Evolutionary conservation across 1,140 invertebrate species (phyloP).

Genomic region (Drosophila pandora): DNA sequence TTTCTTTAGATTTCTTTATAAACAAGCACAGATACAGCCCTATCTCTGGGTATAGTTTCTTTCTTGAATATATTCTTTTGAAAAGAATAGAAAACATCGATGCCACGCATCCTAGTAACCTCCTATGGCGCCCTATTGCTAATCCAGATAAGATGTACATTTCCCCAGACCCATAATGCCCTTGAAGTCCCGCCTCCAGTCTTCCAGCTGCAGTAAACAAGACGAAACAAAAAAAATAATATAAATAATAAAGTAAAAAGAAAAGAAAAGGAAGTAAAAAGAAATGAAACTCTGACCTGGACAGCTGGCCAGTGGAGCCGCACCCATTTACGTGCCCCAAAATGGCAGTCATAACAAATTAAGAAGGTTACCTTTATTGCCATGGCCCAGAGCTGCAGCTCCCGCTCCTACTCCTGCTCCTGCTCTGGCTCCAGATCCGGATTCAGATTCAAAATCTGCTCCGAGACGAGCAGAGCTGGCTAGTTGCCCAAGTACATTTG

Average conservation of each 20-base stretch:
- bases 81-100: no score
- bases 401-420: not conserved
- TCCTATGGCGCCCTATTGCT: not conserved
- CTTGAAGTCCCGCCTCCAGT: not conserved
- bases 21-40: no score
- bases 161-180: not conserved
- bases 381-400: slow-evolving; percentile 38
- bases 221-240: not conserved
- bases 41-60: no score
- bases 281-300: not conserved
- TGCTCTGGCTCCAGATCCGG: slow-evolving; percentile 1
- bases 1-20: no score
- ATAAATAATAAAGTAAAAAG: not conserved
- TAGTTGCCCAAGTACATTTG: slow-evolving; percentile 58
- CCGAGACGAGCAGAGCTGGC: slow-evolving; percentile 34
- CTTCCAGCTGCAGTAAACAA: not conserved
- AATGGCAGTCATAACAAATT: slow-evolving; percentile 79
- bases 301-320: slow-evolving; percentile 42
- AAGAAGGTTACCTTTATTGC: slow-evolving; percentile 79
- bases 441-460: slow-evolving; percentile 13
- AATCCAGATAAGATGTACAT: not conserved
- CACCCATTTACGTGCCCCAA: slow-evolving; percentile 61
- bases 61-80: not conserved
- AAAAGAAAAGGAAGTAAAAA: not conserved
- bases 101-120: not conserved